phyloP scores from a whole-genome alignment of 1,140 invertebrate genomes.

The Diachasma alloeum region DNA sequence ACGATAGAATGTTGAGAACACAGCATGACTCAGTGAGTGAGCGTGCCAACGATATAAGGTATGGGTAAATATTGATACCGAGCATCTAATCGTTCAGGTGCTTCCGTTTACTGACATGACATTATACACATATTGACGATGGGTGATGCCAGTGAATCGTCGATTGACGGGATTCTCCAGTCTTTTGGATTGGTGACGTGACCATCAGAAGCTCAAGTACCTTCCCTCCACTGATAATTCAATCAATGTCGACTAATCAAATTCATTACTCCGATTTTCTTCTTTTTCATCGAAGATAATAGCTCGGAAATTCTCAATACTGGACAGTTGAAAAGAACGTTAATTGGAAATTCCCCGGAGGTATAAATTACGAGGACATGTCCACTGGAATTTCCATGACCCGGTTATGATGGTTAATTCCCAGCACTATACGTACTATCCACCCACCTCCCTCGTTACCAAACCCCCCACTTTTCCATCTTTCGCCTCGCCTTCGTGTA shows the following conservation, averaged over 20 bases:
- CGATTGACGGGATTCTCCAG: neutral
- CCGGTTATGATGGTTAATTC: slow-evolving; percentile 30
- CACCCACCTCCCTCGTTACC: neutral
- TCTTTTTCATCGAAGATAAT: too few relatives aligned
- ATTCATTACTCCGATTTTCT: neutral
- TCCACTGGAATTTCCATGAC: slow-evolving; percentile 29
- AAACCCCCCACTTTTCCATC: neutral
- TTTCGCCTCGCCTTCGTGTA: neutral
- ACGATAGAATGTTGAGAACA: slow-evolving; percentile 25
- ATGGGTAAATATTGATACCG: slow-evolving; percentile 54
- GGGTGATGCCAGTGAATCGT: neutral
- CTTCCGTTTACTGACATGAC: slow-evolving; percentile 48
- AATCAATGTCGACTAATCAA: neutral
- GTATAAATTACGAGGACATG: slow-evolving; percentile 26
- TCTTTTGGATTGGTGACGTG: too few relatives aligned
- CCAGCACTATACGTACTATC: neutral
- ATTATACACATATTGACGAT: slow-evolving; percentile 38
- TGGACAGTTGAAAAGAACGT: slow-evolving; percentile 18
- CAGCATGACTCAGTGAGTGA: neutral
- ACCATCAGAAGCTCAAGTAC: too few relatives aligned
- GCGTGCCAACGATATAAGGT: neutral
- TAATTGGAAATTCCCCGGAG: slow-evolving; percentile 29
- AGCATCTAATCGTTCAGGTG: slow-evolving; percentile 51
- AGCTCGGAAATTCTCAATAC: slow-evolving; percentile 12
- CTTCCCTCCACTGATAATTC: neutral